These are phyloP conservation scores for Carabus problematicus DNA, from an alignment of 2,888 invertebrate genomes.

Conservation along the genomic window DNA sequence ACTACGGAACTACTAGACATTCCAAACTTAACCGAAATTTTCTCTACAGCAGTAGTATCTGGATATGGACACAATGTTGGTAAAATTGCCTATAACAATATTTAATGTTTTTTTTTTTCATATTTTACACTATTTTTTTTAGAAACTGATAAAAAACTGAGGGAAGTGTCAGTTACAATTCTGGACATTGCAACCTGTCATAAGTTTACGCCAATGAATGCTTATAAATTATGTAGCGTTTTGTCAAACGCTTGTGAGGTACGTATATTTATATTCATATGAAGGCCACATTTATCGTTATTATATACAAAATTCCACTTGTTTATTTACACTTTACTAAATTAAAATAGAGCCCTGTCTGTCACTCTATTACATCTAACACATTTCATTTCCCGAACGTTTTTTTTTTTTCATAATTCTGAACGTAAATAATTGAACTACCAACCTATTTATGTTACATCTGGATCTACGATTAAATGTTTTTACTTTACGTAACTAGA, in stretches of 20 bases:
- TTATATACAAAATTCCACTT: neutral
- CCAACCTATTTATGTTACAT: no score
- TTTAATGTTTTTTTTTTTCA: no score
- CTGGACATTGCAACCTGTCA: slow-evolving; percentile 13
- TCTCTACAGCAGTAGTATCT: slow-evolving; percentile 10
- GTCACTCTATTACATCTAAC: neutral
- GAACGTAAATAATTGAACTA: no score
- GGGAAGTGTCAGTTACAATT: slow-evolving; percentile 5
- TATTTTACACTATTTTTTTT: no score
- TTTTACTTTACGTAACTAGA: no score
- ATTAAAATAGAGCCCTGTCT: no score
- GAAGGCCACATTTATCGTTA: neutral
- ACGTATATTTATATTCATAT: no score
- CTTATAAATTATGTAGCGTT: slow-evolving; percentile 9
- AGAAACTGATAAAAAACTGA: slow-evolving; percentile 7
- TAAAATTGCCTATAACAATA: neutral
- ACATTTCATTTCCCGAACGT: neutral
- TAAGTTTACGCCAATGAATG: neutral
- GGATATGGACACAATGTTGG: slow-evolving; percentile 16
- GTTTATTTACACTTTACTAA: neutral
- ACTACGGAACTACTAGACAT: slow-evolving; percentile 11
- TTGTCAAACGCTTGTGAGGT: slow-evolving; percentile 20
- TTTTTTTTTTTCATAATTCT: neutral
- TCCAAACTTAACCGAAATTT: neutral
- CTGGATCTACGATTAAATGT: no score